phyloP scores from a whole-genome alignment of 1,140 invertebrate genomes.

The Heliconius hermathena region DNA sequence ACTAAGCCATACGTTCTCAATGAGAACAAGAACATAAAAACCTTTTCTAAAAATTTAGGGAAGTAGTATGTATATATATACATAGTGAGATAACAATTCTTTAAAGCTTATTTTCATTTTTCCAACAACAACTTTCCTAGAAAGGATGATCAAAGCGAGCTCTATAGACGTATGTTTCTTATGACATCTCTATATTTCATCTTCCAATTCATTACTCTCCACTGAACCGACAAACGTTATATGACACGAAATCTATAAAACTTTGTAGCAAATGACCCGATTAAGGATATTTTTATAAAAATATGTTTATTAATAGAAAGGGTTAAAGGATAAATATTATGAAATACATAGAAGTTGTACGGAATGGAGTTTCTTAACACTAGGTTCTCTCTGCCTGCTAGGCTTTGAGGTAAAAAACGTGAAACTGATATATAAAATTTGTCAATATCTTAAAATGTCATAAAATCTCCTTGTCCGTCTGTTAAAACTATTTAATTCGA shows the following conservation, averaged over 20 bases:
- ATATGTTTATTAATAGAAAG: neutral
- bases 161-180: neutral
- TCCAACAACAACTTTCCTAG: neutral
- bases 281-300: neutral
- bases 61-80: neutral
- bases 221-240: slow-evolving; percentile 11
- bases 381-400: no score
- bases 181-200: neutral
- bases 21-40: no score
- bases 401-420: no score
- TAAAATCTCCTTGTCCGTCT: no score
- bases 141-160: neutral
- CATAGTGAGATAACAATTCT: neutral
- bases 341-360: no score
- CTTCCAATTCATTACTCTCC: slow-evolving; percentile 1
- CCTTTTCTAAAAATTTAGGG: no score
- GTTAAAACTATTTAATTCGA: no score
- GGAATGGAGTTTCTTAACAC: no score
- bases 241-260: neutral
- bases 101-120: neutral
- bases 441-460: no score
- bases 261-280: neutral
- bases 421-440: no score
- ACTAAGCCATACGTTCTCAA: no score
- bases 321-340: no score